Evolutionary conservation across 2,797 vertebrate species (phyloP), one percentile per base, ranked within the genome.

Genomic region (Botia almorhae): DNA sequence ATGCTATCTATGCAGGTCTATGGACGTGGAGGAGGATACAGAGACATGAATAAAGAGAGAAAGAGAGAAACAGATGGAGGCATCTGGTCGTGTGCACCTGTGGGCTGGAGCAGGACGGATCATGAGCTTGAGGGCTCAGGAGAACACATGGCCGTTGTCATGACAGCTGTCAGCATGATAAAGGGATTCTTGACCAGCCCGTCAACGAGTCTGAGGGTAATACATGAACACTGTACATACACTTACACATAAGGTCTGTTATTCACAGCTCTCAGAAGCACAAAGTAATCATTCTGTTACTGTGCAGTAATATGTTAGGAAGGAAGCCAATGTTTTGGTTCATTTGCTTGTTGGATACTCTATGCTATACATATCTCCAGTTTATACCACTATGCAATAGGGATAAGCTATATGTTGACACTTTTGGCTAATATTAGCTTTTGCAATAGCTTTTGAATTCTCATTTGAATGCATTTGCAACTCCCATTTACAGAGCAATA

Each of bases 111-210:
- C 39, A 56, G 50, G 71, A 36, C 48, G 74, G 71, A 65, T 69
- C 74, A 72, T 7, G 53, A 64, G 73, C 56, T 73, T 33, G 61
- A 53, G 58, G 76, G 50, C 61, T 79, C 60, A 36, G 29, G 68
- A 64, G 43, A 50, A 73, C 74, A 73, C 61, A 14, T 78, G 75
- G 21, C 60, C 67, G 33, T 2, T 17, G 26, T 26, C 53, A 65
- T 29, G 73, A 80, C 77, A 78, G 63, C 73, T 74, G 80, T 80
- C 73, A 33, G 60, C 43, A 68, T 68, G 80, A 86, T 73, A 74
- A 73, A 82, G n/a, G 63, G 48, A 82, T 69, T 76, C 51, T 16
- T 63, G 65, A 65, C 53, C 48, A 73, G 75, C 50, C 3, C 16
- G 13, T 51, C 14, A 16, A 8, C 17, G 16, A 64, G 56, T 70